Evolutionary conservation across 2,113 vertebrate genomes (phyloP).

Genomic region (Onychostruthus taczanowskii): DNA sequence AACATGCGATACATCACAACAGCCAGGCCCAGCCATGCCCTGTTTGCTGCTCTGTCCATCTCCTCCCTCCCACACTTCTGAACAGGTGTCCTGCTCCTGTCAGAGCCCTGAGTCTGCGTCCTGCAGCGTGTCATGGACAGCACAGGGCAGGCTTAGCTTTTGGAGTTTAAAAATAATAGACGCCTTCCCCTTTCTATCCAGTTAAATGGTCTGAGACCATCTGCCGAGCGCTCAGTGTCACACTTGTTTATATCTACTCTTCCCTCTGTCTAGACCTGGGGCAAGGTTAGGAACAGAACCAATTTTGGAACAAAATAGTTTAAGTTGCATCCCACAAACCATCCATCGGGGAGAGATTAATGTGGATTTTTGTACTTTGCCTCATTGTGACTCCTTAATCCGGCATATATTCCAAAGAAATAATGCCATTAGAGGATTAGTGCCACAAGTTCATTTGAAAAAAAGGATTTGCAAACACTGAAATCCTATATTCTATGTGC

Average conservation of each 20-base stretch:
- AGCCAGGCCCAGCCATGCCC: not conserved
- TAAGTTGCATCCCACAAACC: conserved; percentile 58
- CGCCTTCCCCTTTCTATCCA: not conserved
- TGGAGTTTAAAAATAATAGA: conserved; percentile 12
- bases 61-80: not conserved
- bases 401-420: conserved; percentile 74
- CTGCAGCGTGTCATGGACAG: not conserved
- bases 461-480: conserved; percentile 70
- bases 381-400: conserved; percentile 85
- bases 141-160: not conserved
- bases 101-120: not conserved
- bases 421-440: conserved; percentile 87
- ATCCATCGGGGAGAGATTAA: conserved; percentile 75
- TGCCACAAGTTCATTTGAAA: conserved; percentile 78
- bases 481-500: conserved; percentile 69
- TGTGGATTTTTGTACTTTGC: conserved; percentile 79
- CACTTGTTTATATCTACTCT: not conserved
- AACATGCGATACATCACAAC: fast-evolving
- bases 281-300: conserved; percentile 47
- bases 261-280: not conserved
- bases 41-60: fast-evolving
- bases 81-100: not conserved
- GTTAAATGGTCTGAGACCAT: conserved; percentile 22
- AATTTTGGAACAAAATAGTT: conserved; percentile 62
- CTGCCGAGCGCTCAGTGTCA: conserved; percentile 8